Percentiles rank a stretch among this genome's conserved stretches.
These are phyloP conservation scores for Puffinus mauretanicus DNA, from an alignment of 2,113 vertebrate genomes.

Conservation along the genomic window DNA sequence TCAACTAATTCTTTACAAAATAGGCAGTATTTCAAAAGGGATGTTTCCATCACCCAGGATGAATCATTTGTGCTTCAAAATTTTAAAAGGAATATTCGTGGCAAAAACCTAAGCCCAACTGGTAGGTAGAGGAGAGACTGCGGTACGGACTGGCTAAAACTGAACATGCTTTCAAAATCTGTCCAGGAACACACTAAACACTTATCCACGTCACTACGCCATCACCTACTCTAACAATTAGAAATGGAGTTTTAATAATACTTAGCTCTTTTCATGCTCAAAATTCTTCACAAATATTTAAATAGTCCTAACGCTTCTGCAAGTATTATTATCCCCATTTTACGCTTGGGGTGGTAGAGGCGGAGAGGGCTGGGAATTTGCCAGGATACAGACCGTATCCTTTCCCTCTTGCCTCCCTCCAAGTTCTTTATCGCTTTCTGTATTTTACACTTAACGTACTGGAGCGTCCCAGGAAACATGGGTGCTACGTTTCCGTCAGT, in stretches of 20 bases:
- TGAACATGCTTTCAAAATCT: background rate
- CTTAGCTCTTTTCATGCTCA: slow-evolving; percentile 40
- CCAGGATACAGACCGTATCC: background rate
- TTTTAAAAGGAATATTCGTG: background rate
- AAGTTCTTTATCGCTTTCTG: background rate
- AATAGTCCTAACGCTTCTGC: background rate
- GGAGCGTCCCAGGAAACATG: background rate
- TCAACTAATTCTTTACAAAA: slow-evolving; percentile 45
- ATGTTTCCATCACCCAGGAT: background rate
- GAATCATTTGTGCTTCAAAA: slow-evolving; percentile 49
- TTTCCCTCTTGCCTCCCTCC: background rate
- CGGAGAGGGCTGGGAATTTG: background rate
- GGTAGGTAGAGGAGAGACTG: background rate
- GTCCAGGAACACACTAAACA: background rate
- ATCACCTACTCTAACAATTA: background rate
- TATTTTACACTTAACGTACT: background rate
- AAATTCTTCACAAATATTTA: slow-evolving; percentile 24
- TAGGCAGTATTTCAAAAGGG: slow-evolving; percentile 32
- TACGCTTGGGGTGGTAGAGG: background rate
- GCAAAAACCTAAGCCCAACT: slow-evolving; percentile 1
- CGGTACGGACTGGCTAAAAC: background rate
- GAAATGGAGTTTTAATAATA: slow-evolving; percentile 17
- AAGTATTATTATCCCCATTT: slow-evolving; percentile 39
- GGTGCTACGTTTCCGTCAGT: background rate
- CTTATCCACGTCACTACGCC: background rate